Conservation (phyloP, 2,113 vertebrate genomes). For the Fulmarus glacialis region DNA sequence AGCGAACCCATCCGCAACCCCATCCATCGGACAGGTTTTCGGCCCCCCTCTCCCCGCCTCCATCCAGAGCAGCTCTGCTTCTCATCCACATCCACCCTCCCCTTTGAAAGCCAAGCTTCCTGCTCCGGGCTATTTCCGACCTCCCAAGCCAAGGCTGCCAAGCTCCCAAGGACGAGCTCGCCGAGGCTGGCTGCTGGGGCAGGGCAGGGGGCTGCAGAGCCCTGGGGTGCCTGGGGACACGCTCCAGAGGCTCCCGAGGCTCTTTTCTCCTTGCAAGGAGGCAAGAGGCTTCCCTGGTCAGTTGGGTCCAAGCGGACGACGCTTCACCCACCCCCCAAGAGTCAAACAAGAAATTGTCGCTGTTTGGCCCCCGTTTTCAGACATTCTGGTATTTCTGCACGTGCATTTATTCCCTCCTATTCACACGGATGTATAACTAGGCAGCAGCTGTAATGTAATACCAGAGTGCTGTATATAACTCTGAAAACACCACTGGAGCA, state of each 20-base stretch:
- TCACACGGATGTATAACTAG: conserved; percentile 49
- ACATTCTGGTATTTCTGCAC: background rate
- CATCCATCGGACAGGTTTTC: background rate
- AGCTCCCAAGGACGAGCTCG: background rate
- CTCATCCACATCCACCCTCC: conserved; percentile 21
- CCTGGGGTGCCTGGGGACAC: rapidly evolving
- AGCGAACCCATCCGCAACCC: rapidly evolving
- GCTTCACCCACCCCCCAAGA: rapidly evolving
- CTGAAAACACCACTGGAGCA: conserved; percentile 53
- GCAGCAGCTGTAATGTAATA: conserved; percentile 69
- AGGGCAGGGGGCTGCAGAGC: background rate
- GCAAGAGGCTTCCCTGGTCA: background rate
- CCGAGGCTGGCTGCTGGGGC: background rate
- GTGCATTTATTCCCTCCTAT: conserved; percentile 12
- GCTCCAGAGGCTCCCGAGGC: background rate
- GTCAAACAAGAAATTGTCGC: background rate
- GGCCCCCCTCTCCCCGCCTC: background rate
- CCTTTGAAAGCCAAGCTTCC: conserved; percentile 26
- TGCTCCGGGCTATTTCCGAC: conserved; percentile 42
- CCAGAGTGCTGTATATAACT: conserved; percentile 53
- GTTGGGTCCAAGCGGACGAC: rapidly evolving
- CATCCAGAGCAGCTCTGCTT: conserved; percentile 10
- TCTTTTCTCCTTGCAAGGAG: background rate
- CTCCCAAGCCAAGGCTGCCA: background rate
- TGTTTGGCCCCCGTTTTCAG: background rate